Base-by-base conservation (phyloP, 2,888 invertebrate genomes). In the Apamea crenata region DNA sequence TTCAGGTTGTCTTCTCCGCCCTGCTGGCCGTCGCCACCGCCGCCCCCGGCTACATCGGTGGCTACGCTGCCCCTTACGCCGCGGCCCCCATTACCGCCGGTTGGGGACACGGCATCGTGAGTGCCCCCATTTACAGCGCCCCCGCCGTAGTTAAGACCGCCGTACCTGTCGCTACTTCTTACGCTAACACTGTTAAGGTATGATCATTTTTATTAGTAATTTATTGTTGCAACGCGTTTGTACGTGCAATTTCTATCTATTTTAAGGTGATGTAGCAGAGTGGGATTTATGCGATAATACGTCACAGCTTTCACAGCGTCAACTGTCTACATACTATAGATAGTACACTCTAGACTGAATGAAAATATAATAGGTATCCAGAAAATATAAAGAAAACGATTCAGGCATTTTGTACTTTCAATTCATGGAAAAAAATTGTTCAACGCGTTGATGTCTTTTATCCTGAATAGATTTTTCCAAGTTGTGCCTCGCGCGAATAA, bases 171-270 rank as follows among this genome's bases (percentile, higher is more conserved):
- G 97, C 97, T 86, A 97, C 97, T 88, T 97, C 97, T 86, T 98
- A 98, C 93, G 97, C 98, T 89, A 98, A 97, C 96, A 97, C 97
- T 87, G 97, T 97, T 95, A 97, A 97, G 95, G 97, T 97, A 92
- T 91, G 95, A 78, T 21, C 0, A 70, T 61, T 25, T 1, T 50
- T 29, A 25, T 40, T 18, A 1, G 0, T 21, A 10, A n/a, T 40
- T 72, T 29, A 14, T 21, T 61, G 14, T 25, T 25, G 40, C 16
- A 50, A 21, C 10, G 29, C 10, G 47, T n/a, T 36, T 14, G 1
- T 70, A n/a, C 4, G 21, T 50, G 10, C 21, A n/a, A 36, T 29
- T 29, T n/a, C 14, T 21, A 50, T 21, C 36, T 8, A 50, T 40
- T 10, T 63, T 29, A 8, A 29, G 10, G 8, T 16, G 21, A 12